A percentile compares a stretch with the other conserved stretches of the same genome.
These are phyloP conservation scores for Pseudochaenichthys georgianus DNA, from an alignment of 2,797 vertebrate species.

Conservation along the genomic window DNA sequence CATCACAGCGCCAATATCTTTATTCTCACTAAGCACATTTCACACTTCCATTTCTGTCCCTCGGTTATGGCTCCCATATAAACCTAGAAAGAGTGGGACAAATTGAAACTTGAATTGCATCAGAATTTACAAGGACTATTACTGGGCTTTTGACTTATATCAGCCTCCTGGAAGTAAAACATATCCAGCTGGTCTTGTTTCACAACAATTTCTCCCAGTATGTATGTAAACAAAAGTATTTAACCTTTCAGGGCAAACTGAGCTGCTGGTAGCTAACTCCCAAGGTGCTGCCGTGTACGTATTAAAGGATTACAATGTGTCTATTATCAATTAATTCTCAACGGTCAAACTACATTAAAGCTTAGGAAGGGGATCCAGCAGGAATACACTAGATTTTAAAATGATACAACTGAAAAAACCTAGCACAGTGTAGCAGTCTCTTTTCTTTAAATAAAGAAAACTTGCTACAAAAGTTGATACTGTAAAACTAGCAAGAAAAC, in stretches of 20 bases:
- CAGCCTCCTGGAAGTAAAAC: not conserved
- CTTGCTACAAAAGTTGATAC: too few relatives aligned
- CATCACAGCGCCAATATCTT: not conserved
- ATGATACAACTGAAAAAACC: too few relatives aligned
- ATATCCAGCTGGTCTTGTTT: conserved; percentile 1
- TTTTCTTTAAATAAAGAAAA: too few relatives aligned
- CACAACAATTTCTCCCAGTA: conserved; percentile 15
- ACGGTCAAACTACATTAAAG: conserved; percentile 14
- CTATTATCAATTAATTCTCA: conserved; percentile 51
- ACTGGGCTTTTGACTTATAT: not conserved
- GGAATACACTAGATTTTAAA: too few relatives aligned
- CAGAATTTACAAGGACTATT: conserved; percentile 27
- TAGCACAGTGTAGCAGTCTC: too few relatives aligned
- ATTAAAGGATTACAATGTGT: conserved; percentile 21
- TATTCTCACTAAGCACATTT: conserved; percentile 37
- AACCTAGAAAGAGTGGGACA: conserved; percentile 9
- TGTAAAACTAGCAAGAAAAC: too few relatives aligned
- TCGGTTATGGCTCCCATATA: conserved; percentile 3
- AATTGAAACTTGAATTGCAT: conserved; percentile 43
- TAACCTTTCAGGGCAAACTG: conserved; percentile 35
- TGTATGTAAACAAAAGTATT: conserved; percentile 37
- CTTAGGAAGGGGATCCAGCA: too few relatives aligned
- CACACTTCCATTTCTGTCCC: conserved; percentile 35
- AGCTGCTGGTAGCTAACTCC: conserved; percentile 12
- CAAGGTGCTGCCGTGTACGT: not conserved